Base-by-base conservation (phyloP, 2,888 invertebrate genomes). In the Dusona sp. region DNA sequence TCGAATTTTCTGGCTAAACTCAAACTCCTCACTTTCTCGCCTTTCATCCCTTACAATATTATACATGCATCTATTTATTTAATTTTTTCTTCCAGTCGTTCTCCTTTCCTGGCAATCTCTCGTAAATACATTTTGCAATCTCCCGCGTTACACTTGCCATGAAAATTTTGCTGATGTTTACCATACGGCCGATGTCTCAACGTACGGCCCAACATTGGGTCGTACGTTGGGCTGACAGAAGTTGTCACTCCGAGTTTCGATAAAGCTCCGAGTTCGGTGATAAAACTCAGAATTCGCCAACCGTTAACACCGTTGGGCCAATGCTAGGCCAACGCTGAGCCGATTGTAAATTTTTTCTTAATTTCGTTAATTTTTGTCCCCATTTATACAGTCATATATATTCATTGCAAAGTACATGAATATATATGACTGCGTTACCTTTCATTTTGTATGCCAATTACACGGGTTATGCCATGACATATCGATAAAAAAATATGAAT, bases 111-210 rank as follows among this genome's bases (percentile, higher is more conserved):
- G 61, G 19, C 54, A 29, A 45, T 11, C 13, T 61, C 36, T 74
- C 48, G 68, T 54, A 25, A 13, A 38, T 61, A 73, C 73, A 51
- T 83, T 86, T 83, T 67, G 70, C 86, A 70, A 86, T 73, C 75
- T 79, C 79, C 42, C 67, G n/a, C 73, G 38, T 72, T 54, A 29
- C 65, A 57, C 65, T 68, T 51, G 22, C 70, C 78, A n/a, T n/a
- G n/a, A n/a, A n/a, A n/a, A n/a, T n/a, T n/a, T n/a, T n/a, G n/a
- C n/a, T n/a, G n/a, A n/a, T n/a, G n/a, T n/a, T n/a, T n/a, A n/a
- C n/a, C n/a, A n/a, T n/a, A n/a, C n/a, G n/a, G n/a, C n/a, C n/a
- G n/a, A n/a, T n/a, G n/a, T n/a, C n/a, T n/a, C n/a, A n/a, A n/a
- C n/a, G n/a, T n/a, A n/a, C n/a, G n/a, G n/a, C n/a, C n/a, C n/a